Base-by-base conservation (phyloP, 2,888 invertebrate species). In the Clepsis dumicolana region DNA sequence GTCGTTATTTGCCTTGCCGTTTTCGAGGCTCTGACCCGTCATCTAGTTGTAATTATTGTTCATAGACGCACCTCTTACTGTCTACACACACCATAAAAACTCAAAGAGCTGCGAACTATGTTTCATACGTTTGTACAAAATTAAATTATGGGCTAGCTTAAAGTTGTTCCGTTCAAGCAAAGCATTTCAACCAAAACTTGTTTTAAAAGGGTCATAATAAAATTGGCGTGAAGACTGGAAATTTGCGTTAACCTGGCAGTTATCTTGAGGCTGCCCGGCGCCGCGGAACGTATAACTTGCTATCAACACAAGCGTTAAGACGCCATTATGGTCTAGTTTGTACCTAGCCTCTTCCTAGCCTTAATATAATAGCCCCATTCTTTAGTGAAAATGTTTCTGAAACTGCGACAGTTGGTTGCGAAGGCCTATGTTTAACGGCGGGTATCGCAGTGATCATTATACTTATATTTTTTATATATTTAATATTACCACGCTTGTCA, bases 131-230 rank as follows among this genome's bases (percentile, higher is more conserved):
- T 44, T 4, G 0, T n/a, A 44, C 18, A 14, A 44, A 44, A 38
- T 38, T 38, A n/a, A 16, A 41, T 44, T 44, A 48, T 48, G 21
- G 21, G 7, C 18, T 16, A 21, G 44, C 8, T 16, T 48, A 44
- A 48, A 48, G 12, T 12, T 48, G 16, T 18, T 44, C 41, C 41
- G 18, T 8, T 48, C 48, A 48, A 48, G 12, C 21, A 12, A 21
- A 44, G 21, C 21, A 21, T 48, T 48, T 48, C 44, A 18, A 18
- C 44, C 52, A 1, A 25, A 52, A n/a, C 10, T n/a, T 21, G n/a
- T 57, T 86, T 84, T 83, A 79, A 84, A 77, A 73, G 80, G 81
- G 80, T 85, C 83, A 83, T 82, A 80, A n/a, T 77, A 78, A 84
- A 81, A 82, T 83, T 83, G 80, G 76, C 75, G 79, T 72, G 75